Base-by-base conservation (phyloP, 2,113 vertebrate species). In the Scomber japonicus region DNA sequence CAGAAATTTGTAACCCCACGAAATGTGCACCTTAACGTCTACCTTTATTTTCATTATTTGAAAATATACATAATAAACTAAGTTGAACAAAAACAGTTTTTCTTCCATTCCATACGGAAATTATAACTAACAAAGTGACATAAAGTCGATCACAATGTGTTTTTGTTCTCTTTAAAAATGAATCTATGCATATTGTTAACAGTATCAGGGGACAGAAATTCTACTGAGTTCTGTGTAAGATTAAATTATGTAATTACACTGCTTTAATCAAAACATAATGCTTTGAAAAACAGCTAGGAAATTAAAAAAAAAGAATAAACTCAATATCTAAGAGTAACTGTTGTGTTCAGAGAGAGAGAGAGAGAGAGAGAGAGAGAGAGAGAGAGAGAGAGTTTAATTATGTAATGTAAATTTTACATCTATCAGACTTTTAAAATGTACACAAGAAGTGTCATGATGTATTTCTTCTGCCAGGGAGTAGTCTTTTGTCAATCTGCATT, bases 111-210 rank as follows among this genome's bases (percentile, higher is more conserved):
- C 17, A 64, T 73, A 54, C 8, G 48, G 48, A 59, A 67, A 70
- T 53, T 31, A 55, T 69, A 7, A 53, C 9, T 35, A 66, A 57
- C n/a, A 45, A 72, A 80, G 45, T 81, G 53, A 53, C 27, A 66
- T 50, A 48, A 66, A 79, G 50, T 40, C 64, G 27, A 72, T 53
- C n/a, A 60, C 11, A 4, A 57, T 76, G 44, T 73, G 27, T 57
- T 81, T 77, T 64, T 77, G 0, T 84, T 83, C 48, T 82, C 44
- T 85, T 84, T 48, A 65, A 75, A 82, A 73, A 77, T 54, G 0
- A 89, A 90, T 88, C 92, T 94, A 93, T 94, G 94, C 93, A 94
- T 85, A 82, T 78, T 31, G 9, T 72, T 79, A 57, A 87, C 11
- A 24, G 44, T 72, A 84, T 88, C 75, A 87, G 77, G 70, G 82